Evolutionary conservation across 64 coral and sea anemone species (phyloP), one percentile per base, ranked within the genome.

Genomic region (Stichodactyla mertensii): DNA sequence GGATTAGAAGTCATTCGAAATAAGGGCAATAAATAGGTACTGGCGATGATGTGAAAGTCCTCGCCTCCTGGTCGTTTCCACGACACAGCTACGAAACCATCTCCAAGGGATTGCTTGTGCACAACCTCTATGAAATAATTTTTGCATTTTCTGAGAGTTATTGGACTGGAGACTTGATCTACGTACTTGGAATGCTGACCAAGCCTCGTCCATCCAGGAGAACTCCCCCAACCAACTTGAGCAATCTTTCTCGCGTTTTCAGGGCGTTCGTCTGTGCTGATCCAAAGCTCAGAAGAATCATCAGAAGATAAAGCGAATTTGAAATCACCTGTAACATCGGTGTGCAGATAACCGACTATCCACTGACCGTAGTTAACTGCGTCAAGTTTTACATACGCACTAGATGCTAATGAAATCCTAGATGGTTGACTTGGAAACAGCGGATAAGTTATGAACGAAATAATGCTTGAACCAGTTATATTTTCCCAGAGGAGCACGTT

Each of bases 281-380:
- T 62, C 82, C 89, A 86, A 86, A 91, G 54, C 51, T 91, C 89
- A n/a, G 89, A 91, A 12, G 83, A 86, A 62, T 91, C 89, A n/a
- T 91, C 89, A 19, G 89, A 91, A 52, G 83, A 78, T 12, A 91
- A 52, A 26, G 83, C 89, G 57, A 91, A 91, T 52, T 52, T 78
- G 79, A 53, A 91, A 14, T 79, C 89, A 4, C 89, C 89, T 10
- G 83, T 91, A 6, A 62, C 10, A 26, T 86, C 89, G 6, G 36
- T 55, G 14, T 64, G 83, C 55, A 91, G 9, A 86, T 78, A 91
- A 23, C 83, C 89, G 51, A 91, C 59, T 53, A 91, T 86, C 89
- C 89, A 90, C 86, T 90, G 82, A 61, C 27, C 89, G 28, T 86
- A 90, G 52, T 90, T 22, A 58, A 14, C 16, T 11, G 26, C 77